Base-by-base conservation (phyloP, 2,888 invertebrate genomes). In the Tigriopus californicus region DNA sequence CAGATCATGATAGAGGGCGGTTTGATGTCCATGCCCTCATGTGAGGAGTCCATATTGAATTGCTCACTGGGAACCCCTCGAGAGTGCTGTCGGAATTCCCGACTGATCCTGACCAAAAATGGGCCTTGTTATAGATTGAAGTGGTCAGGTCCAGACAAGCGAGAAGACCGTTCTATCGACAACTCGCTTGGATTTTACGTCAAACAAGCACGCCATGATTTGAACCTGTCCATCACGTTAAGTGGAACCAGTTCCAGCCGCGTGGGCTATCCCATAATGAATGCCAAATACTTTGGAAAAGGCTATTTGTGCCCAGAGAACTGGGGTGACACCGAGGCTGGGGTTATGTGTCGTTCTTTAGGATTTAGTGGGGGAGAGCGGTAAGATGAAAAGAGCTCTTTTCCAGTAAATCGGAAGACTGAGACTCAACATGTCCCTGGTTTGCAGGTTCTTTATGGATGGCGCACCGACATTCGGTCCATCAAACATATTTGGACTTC, bases 1-100 rank as follows among this genome's bases (percentile, higher is more conserved):
- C 41, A 44, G 33, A 56, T 56, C 20, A 44, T 56, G 20, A 56
- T 56, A 20, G 56, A 56, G 22, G 56, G 25, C 24, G 56, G 22
- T 20, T 25, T 56, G 3, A 18, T 46, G 20, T 12, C 33, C 22
- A 18, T 18, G 18, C 56, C 56, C 12, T 44, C 56, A 12, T 56
- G 56, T 24, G 24, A 22, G 15, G 46, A 42, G 15, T 24, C 56
- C 5, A 24, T 52, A 24, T 15, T 24, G 52, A 52, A 52, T 25
- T 52, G 52, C 52, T 25, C 25, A 12, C 33, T 33, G 33, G 33
- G 33, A 33, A 33, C 33, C 33, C 33, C 33, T 33, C 3, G 33
- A 33, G 33, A 33, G 33, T 33, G 33, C 33, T 33, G 33, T 33
- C 33, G 33, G 33, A 33, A 33, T 33, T 33, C 33, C 8, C 33